A percentile compares a stretch with the other conserved stretches of the same genome.
Evolutionary conservation across 2,113 vertebrate genomes (phyloP).

Genomic region (Hypocryptadius cinnamomeus): DNA sequence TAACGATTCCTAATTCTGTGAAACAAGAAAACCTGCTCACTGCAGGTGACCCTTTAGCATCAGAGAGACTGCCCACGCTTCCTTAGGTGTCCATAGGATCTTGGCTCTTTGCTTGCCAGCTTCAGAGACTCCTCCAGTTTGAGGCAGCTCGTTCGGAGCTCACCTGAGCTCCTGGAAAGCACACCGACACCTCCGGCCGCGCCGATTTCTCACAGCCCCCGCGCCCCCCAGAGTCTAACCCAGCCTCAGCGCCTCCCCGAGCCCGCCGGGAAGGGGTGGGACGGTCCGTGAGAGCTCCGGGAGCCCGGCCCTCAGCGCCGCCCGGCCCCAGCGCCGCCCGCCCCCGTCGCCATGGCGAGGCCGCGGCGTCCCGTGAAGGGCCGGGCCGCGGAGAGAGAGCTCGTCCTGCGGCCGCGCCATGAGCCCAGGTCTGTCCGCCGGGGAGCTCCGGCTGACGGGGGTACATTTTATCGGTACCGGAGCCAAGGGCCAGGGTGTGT

Average conservation of each 20-base stretch:
- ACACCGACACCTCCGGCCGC: rapidly evolving
- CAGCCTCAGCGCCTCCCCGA: rapidly evolving
- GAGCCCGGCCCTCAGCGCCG: background rate
- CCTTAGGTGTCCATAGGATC: background rate
- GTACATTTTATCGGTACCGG: rapidly evolving
- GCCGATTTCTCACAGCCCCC: background rate
- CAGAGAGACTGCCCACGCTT: background rate
- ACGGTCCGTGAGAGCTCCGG: no score
- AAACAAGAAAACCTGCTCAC: background rate
- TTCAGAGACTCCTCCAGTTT: background rate
- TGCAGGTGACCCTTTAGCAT: background rate
- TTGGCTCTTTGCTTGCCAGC: background rate
- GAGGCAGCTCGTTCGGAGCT: background rate
- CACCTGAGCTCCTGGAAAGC: background rate
- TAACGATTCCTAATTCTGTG: background rate
- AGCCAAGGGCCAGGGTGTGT: background rate
- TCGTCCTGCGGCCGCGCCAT: background rate
- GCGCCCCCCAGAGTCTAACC: rapidly evolving
- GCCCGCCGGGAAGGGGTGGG: no score
- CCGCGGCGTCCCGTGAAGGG: background rate
- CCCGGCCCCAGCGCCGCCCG: background rate
- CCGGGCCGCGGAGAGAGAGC: no score
- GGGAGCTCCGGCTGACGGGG: background rate
- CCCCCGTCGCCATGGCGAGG: conserved; percentile 50
- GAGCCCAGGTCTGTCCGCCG: background rate